A percentile compares a stretch with the other conserved stretches of the same genome.
These are phyloP conservation scores for Glomeris maerens DNA, from an alignment of 1,140 invertebrate species.

Conservation along the genomic window DNA sequence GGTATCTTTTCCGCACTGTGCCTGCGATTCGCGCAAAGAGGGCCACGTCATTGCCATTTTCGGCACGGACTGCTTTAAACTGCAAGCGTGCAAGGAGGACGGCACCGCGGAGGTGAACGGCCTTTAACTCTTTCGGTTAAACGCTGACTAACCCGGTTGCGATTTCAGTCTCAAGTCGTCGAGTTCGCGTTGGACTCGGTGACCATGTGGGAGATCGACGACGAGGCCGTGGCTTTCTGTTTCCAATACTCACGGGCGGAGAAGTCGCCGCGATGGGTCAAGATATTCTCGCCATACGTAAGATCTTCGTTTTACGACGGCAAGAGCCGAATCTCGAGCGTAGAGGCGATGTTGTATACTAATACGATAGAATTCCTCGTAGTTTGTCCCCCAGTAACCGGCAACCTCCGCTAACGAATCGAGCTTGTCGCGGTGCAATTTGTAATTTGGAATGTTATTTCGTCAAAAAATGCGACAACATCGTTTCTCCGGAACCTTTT, in stretches of 20 bases:
- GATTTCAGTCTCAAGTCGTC: constrained; percentile 52
- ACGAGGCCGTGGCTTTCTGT: constrained; percentile 76
- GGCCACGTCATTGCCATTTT: constrained; percentile 74
- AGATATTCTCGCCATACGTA: constrained; percentile 84
- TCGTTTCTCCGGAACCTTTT: too few relatives aligned
- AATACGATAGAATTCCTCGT: constrained; percentile 1
- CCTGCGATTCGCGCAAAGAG: constrained; percentile 83
- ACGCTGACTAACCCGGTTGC: neutral
- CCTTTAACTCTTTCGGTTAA: neutral
- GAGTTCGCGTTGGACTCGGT: constrained; percentile 70
- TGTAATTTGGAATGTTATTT: too few relatives aligned
- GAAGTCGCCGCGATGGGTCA: constrained; percentile 66
- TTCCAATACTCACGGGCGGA: constrained; percentile 71
- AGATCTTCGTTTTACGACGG: constrained; percentile 36
- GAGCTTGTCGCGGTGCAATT: too few relatives aligned
- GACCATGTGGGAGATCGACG: constrained; percentile 70
- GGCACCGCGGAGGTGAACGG: constrained; percentile 54
- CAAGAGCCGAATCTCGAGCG: constrained; percentile 4
- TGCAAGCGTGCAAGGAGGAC: constrained; percentile 77
- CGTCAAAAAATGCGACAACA: too few relatives aligned
- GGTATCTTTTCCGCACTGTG: constrained; percentile 84
- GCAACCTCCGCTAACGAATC: too few relatives aligned
- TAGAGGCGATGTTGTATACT: constrained; percentile 3
- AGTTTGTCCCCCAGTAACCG: too few relatives aligned
- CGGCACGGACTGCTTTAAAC: constrained; percentile 54